Conservation (phyloP, 2,888 invertebrate species). For the Sphaeridia pumilis region DNA sequence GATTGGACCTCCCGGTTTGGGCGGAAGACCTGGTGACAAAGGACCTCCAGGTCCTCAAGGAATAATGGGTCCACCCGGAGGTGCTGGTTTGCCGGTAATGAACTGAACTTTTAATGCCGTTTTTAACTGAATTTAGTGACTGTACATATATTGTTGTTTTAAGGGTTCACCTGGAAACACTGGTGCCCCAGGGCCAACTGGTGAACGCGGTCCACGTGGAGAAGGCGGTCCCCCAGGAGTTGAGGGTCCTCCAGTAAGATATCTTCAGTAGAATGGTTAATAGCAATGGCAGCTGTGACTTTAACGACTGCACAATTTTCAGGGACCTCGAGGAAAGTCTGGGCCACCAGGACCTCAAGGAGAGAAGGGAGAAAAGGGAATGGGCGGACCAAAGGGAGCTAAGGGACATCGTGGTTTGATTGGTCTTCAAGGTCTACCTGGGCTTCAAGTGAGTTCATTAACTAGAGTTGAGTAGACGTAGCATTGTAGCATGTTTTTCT, state of each 20-base stretch:
- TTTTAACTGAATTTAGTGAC: not conserved
- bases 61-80: constrained; percentile 51
- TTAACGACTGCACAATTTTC: not conserved
- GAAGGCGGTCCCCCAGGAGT: constrained; percentile 62
- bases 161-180: constrained; percentile 56
- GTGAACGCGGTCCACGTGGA: constrained; percentile 59
- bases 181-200: constrained; percentile 56
- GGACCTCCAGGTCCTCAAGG: constrained; percentile 58
- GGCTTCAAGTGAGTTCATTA: constrained; percentile 44
- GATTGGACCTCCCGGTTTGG: constrained; percentile 49
- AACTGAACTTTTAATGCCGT: not conserved
- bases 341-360: constrained; percentile 67
- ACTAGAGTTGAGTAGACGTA: not conserved
- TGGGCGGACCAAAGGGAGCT: constrained; percentile 56
- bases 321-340: constrained; percentile 63
- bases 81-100: constrained; percentile 56
- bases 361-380: constrained; percentile 49
- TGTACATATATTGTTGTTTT: constrained; percentile 1
- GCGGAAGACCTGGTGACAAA: constrained; percentile 57
- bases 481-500: not conserved
- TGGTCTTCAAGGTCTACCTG: constrained; percentile 67
- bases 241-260: constrained; percentile 52
- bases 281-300: not conserved
- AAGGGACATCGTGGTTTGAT: constrained; percentile 75
- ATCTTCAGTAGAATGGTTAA: not conserved